Percentiles rank a stretch among this genome's conserved stretches.
Conservation (phyloP, 2,888 invertebrate genomes). For the Habrosyne pyritoides region DNA sequence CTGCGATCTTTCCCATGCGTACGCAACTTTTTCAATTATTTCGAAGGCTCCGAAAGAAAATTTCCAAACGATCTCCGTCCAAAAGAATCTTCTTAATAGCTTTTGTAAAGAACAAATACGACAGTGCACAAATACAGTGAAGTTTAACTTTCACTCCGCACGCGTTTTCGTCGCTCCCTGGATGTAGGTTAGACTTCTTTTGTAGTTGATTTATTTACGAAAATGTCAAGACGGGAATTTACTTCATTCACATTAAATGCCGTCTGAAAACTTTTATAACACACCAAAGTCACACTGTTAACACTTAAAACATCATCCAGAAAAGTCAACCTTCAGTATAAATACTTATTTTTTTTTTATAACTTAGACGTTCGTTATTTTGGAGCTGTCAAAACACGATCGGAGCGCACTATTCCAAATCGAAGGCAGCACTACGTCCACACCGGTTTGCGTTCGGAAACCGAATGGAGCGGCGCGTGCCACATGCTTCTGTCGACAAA, state of each 20-base stretch:
- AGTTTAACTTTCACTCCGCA: slow-evolving; percentile 74
- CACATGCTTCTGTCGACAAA: slow-evolving; percentile 63
- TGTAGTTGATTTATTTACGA: slow-evolving; percentile 52
- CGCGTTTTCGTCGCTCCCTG: slow-evolving; percentile 58
- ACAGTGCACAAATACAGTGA: slow-evolving; percentile 51
- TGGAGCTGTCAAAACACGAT: slow-evolving; percentile 70
- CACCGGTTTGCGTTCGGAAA: slow-evolving; percentile 62
- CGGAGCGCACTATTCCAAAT: slow-evolving; percentile 53
- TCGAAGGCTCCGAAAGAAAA: slow-evolving; percentile 51
- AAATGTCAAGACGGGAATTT: slow-evolving; percentile 50
- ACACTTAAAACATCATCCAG: slow-evolving; percentile 32
- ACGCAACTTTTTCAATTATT: slow-evolving; percentile 73
- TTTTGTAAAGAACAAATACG: slow-evolving; percentile 50
- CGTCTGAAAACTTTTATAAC: slow-evolving; percentile 36
- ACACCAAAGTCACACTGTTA: slow-evolving; percentile 38
- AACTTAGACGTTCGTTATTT: slow-evolving; percentile 34
- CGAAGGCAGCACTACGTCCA: slow-evolving; percentile 55
- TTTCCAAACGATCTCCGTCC: slow-evolving; percentile 33
- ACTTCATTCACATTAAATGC: slow-evolving; percentile 35
- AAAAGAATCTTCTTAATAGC: slow-evolving; percentile 43
- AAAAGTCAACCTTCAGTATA: slow-evolving; percentile 20
- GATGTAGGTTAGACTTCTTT: slow-evolving; percentile 71
- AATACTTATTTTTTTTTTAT: slow-evolving; percentile 22
- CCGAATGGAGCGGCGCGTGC: slow-evolving; percentile 81
- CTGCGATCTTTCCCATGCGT: slow-evolving; percentile 67